phyloP scores from a whole-genome alignment of 2,888 invertebrate genomes.

The Homarus gammarus region DNA sequence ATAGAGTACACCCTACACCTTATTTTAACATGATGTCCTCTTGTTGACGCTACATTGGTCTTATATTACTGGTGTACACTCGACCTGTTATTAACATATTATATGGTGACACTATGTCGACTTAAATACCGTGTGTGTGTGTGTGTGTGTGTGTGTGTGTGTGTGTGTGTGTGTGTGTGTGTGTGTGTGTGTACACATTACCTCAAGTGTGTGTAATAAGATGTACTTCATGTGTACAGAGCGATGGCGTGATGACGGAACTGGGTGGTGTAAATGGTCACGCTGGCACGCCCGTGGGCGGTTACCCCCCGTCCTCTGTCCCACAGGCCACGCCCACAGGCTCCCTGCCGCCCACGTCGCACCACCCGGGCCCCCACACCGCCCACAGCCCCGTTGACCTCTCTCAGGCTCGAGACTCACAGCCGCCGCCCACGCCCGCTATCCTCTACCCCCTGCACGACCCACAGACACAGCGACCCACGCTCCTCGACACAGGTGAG shows the following conservation, averaged over 20 bases:
- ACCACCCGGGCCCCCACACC: constrained; percentile 56
- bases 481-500: constrained; percentile 69
- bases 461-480: constrained; percentile 43
- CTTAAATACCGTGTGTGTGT: background rate
- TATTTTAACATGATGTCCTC: too few species aligned
- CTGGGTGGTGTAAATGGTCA: constrained; percentile 69
- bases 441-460: constrained; percentile 60
- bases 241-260: constrained; percentile 72
- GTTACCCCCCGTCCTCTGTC: constrained; percentile 68
- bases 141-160: background rate
- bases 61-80: too few species aligned
- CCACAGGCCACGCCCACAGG: constrained; percentile 62
- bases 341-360: constrained; percentile 54
- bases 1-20: background rate
- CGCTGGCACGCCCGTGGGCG: constrained; percentile 63
- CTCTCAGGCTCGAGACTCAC: constrained; percentile 61
- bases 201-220: too few species aligned
- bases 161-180: background rate
- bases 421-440: constrained; percentile 34
- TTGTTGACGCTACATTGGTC: too few species aligned
- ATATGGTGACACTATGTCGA: too few species aligned
- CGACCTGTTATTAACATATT: too few species aligned
- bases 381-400: constrained; percentile 63
- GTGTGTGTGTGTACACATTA: background rate
- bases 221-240: constrained; percentile 5